These are phyloP conservation scores for Neodontobutis hainanensis DNA, from an alignment of 2,113 vertebrate genomes.

Conservation along the genomic window DNA sequence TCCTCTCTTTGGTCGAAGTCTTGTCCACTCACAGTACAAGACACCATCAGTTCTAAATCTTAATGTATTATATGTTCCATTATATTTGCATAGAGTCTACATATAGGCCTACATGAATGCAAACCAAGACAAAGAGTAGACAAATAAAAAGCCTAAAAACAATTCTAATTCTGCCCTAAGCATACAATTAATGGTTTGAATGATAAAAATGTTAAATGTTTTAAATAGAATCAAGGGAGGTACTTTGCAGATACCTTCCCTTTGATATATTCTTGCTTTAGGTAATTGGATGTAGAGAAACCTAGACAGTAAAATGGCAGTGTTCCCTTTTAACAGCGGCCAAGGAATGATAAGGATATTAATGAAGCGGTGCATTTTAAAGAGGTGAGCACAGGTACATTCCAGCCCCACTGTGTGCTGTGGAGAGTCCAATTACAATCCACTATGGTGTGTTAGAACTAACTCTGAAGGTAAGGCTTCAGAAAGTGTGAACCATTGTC, in stretches of 20 bases:
- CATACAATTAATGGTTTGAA: neutral
- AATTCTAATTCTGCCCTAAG: no score
- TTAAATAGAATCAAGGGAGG: neutral
- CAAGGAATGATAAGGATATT: slow-evolving; percentile 29
- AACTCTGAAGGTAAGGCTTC: slow-evolving; percentile 42
- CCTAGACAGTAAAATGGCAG: neutral
- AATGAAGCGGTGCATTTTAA: slow-evolving; percentile 37
- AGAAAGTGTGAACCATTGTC: slow-evolving; percentile 44
- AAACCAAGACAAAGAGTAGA: no score
- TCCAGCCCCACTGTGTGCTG: slow-evolving; percentile 22
- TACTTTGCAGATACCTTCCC: slow-evolving; percentile 22
- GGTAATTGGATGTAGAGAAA: slow-evolving; percentile 38
- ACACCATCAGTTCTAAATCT: no score
- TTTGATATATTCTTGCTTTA: slow-evolving; percentile 26
- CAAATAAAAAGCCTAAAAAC: no score
- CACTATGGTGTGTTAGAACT: slow-evolving; percentile 43
- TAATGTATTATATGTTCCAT: no score
- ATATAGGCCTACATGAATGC: no score
- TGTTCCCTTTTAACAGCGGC: slow-evolving; percentile 9
- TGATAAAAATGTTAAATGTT: neutral
- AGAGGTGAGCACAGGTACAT: slow-evolving; percentile 15
- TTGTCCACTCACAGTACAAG: no score
- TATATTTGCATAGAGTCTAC: no score
- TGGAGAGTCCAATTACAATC: slow-evolving; percentile 39
- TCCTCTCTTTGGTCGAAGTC: no score